These are phyloP conservation scores for Tetragnatha versicolor DNA, from an alignment of 1,140 invertebrate genomes.

Conservation along the genomic window DNA sequence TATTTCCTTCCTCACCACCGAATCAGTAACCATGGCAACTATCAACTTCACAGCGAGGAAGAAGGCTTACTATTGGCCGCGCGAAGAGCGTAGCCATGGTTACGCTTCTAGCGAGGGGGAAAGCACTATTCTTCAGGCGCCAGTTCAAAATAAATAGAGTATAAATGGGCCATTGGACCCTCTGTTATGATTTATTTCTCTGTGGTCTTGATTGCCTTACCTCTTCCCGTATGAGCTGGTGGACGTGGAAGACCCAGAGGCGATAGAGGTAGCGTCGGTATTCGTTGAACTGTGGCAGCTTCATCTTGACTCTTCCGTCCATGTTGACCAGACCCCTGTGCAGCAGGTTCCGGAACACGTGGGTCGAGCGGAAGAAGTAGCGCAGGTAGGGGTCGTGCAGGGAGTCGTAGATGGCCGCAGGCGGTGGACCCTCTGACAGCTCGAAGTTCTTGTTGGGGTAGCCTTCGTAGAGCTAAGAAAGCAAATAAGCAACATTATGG, in stretches of 20 bases:
- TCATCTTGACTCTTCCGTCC: constrained; percentile 6
- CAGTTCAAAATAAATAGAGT: too few relatives aligned
- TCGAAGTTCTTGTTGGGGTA: constrained; percentile 14
- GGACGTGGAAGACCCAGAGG: background rate
- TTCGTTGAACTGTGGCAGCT: background rate
- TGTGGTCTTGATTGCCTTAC: too few relatives aligned
- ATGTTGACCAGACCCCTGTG: background rate
- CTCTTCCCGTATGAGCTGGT: background rate
- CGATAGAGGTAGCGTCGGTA: constrained; percentile 23
- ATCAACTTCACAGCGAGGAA: too few relatives aligned
- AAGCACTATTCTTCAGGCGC: too few relatives aligned
- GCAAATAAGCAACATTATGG: too few relatives aligned
- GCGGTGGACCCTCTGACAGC: background rate
- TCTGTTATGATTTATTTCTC: too few relatives aligned
- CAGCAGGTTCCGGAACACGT: background rate
- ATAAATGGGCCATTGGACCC: too few relatives aligned
- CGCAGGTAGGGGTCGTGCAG: constrained; percentile 43
- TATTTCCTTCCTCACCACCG: too few relatives aligned
- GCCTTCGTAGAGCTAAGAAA: background rate
- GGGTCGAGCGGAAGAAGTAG: constrained; percentile 4
- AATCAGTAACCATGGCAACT: too few relatives aligned
- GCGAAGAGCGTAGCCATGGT: too few relatives aligned
- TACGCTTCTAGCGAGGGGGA: too few relatives aligned
- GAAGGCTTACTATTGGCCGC: too few relatives aligned
- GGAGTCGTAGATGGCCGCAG: constrained; percentile 13